Evolutionary conservation across 2,797 vertebrate genomes (phyloP).

Genomic region (Chromobotia macracanthus): DNA sequence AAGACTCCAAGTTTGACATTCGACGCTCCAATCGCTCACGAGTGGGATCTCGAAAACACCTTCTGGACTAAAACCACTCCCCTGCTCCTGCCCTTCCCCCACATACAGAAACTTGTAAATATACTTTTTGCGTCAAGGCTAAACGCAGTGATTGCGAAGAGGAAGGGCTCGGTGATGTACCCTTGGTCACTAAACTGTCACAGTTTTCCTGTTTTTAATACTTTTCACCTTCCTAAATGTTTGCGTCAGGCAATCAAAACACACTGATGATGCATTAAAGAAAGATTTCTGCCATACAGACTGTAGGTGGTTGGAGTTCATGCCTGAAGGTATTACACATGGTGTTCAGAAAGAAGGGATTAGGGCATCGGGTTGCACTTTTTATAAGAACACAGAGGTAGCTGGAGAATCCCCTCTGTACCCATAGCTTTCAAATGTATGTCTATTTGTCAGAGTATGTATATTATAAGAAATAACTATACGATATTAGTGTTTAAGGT

Average conservation of each 20-base stretch:
- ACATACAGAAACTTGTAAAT: conserved; percentile 21
- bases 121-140: neutral
- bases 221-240: conserved; percentile 71
- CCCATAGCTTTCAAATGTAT: conserved; percentile 36
- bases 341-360: conserved; percentile 8
- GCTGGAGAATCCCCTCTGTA: conserved; percentile 31
- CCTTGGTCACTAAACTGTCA: neutral
- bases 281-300: conserved; percentile 10
- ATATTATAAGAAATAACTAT: conserved; percentile 18
- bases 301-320: neutral
- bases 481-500: conserved; percentile 38
- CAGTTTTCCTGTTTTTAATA: conserved; percentile 58
- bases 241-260: conserved; percentile 78
- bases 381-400: conserved; percentile 33
- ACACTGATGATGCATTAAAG: conserved; percentile 43
- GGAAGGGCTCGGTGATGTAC: conserved; percentile 8
- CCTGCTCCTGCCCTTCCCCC: neutral
- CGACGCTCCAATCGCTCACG: conserved; percentile 95
- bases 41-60: conserved; percentile 87
- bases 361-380: conserved; percentile 40
- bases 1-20: conserved; percentile 88
- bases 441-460: conserved; percentile 45
- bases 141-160: neutral
- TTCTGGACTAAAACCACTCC: conserved; percentile 69
- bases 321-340: neutral